Conservation (phyloP, 92 coral and sea anemone genomes). For the Phenganax stokvisi region DNA sequence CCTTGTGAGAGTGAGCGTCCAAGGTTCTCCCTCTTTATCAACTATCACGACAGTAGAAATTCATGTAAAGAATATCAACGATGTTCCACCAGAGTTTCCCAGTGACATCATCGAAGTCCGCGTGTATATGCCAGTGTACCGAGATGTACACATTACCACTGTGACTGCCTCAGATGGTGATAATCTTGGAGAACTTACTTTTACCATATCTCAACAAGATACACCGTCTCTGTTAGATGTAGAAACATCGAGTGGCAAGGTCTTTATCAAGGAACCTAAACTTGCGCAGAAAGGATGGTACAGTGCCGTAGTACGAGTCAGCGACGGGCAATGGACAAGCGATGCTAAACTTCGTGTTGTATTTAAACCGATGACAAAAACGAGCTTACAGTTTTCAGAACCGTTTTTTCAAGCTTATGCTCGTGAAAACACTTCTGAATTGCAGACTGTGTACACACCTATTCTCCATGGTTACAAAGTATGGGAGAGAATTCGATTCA, state of each 20-base stretch:
- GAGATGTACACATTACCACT: constrained; percentile 58
- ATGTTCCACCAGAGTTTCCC: constrained; percentile 69
- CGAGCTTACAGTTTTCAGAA: constrained; percentile 63
- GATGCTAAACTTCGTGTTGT: constrained; percentile 55
- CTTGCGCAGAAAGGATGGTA: constrained; percentile 48
- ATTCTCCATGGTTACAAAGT: constrained; percentile 69
- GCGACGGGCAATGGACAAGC: constrained; percentile 62
- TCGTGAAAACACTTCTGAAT: constrained; percentile 61
- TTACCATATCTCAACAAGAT: constrained; percentile 45
- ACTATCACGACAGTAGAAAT: constrained; percentile 66
- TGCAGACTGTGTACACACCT: constrained; percentile 53
- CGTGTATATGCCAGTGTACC: constrained; percentile 64
- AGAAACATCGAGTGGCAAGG: constrained; percentile 50
- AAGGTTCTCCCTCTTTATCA: constrained; percentile 63
- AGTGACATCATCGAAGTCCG: constrained; percentile 46
- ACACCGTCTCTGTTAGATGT: constrained; percentile 52
- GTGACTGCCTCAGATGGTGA: constrained; percentile 79
- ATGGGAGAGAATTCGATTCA: constrained; percentile 67
- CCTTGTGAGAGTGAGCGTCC: constrained; percentile 72
- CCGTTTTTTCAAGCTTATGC: constrained; percentile 55
- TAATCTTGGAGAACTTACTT: constrained; percentile 59
- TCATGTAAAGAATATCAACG: constrained; percentile 65
- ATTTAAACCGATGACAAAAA: constrained; percentile 55
- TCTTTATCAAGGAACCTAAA: constrained; percentile 61
- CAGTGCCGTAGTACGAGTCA: constrained; percentile 52